phyloP scores from a whole-genome alignment of 2,797 vertebrate genomes.

The Rhyacichthys aspro region DNA sequence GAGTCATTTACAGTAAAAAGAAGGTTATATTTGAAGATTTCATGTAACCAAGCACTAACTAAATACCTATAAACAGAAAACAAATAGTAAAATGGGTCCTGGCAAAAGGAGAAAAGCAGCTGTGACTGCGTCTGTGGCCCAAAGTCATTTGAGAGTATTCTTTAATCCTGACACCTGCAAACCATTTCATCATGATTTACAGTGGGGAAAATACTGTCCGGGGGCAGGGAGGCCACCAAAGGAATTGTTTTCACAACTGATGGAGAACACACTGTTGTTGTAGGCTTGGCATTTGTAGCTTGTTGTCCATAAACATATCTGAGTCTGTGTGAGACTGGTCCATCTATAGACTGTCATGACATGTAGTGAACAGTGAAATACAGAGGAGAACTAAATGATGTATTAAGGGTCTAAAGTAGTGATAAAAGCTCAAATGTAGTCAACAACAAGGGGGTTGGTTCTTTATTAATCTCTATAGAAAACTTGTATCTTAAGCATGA shows the following conservation, averaged over 20 bases:
- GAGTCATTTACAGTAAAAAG: no score
- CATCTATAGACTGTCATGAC: no score
- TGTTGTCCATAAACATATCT: conserved; percentile 83
- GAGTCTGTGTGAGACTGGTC: not conserved
- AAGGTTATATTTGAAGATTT: not conserved
- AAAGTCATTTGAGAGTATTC: conserved; percentile 88
- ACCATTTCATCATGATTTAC: conserved; percentile 98
- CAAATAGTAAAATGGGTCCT: conserved; percentile 87
- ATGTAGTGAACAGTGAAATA: no score
- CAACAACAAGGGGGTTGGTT: no score
- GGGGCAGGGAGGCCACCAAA: conserved; percentile 75
- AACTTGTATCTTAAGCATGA: no score
- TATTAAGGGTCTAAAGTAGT: no score
- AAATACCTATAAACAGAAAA: conserved; percentile 76
- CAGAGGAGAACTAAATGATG: no score
- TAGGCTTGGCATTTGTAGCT: conserved; percentile 87
- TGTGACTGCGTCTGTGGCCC: conserved; percentile 84
- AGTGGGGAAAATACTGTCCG: conserved; percentile 88
- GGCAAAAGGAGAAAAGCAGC: conserved; percentile 92
- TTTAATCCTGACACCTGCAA: conserved; percentile 99
- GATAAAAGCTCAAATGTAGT: no score
- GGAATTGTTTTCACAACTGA: conserved; percentile 91
- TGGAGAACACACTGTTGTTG: conserved; percentile 89
- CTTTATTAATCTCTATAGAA: no score
- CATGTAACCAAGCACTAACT: conserved; percentile 38